These are phyloP conservation scores for Hycleus phaleratus DNA, from an alignment of 1,140 invertebrate genomes.

Conservation along the genomic window DNA sequence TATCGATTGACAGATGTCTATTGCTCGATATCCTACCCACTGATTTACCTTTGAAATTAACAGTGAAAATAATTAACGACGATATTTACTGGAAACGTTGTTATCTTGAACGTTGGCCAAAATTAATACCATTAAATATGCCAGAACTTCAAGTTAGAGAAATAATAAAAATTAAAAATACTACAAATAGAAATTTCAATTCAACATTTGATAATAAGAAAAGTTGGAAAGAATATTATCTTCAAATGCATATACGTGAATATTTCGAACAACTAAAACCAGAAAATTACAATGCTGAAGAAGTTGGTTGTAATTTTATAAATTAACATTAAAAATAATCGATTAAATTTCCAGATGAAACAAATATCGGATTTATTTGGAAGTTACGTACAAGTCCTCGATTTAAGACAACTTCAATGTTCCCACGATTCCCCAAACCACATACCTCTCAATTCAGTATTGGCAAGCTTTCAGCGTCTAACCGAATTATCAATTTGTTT, in stretches of 20 bases:
- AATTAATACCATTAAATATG: slow-evolving; percentile 18
- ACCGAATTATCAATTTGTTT: slow-evolving; percentile 41
- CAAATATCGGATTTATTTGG: slow-evolving; percentile 42
- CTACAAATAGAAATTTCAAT: slow-evolving; percentile 2
- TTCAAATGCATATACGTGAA: slow-evolving; percentile 43
- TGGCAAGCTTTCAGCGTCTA: slow-evolving; percentile 42
- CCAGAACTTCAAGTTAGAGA: slow-evolving; percentile 1
- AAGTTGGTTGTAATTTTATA: slow-evolving; percentile 33
- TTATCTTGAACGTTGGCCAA: slow-evolving; percentile 40
- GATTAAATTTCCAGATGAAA: slow-evolving; percentile 37
- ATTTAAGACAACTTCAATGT: slow-evolving; percentile 21
- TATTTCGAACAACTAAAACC: slow-evolving; percentile 45
- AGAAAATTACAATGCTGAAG: slow-evolving; percentile 44
- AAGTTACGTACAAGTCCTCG: slow-evolving; percentile 39
- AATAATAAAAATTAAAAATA: slow-evolving; percentile 3
- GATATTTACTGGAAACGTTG: slow-evolving; percentile 46
- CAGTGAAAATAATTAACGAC: slow-evolving; percentile 43
- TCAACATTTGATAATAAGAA: slow-evolving; percentile 23
- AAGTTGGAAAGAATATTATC: slow-evolving; percentile 43
- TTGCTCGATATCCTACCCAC: slow-evolving; percentile 43
- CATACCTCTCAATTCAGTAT: slow-evolving; percentile 43
- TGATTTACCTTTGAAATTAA: slow-evolving; percentile 41
- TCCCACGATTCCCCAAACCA: slow-evolving; percentile 37
- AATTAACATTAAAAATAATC: background rate
- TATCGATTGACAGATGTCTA: slow-evolving; percentile 42